Percentiles rank a stretch among this genome's conserved stretches.
These are phyloP conservation scores for Melierax canorus DNA, from an alignment of 2,113 vertebrate species.

Conservation along the genomic window DNA sequence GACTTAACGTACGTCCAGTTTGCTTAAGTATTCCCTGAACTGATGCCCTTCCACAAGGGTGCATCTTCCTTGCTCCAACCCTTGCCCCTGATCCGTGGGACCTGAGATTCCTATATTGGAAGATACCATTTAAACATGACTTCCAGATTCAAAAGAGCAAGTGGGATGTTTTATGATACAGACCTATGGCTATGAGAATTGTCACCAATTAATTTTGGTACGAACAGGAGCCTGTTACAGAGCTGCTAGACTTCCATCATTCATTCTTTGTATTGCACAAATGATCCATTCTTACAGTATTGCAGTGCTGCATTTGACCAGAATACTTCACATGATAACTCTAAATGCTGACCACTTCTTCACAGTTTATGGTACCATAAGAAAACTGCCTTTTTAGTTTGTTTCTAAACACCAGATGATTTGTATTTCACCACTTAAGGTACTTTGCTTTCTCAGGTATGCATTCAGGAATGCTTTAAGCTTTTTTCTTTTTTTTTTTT, in stretches of 20 bases:
- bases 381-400: neutral
- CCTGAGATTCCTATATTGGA: neutral
- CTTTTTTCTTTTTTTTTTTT: neutral
- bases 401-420: neutral
- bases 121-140: neutral
- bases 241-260: neutral
- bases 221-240: neutral
- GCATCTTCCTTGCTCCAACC: neutral
- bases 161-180: neutral
- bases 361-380: neutral
- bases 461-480: neutral
- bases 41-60: neutral
- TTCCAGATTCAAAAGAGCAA: neutral
- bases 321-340: neutral
- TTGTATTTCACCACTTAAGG: neutral
- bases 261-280: neutral
- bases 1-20: neutral
- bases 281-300: neutral
- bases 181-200: neutral
- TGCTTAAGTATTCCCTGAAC: neutral
- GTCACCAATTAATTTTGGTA: neutral
- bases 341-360: neutral
- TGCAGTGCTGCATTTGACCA: neutral
- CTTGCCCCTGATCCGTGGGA: neutral
- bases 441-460: neutral